These are phyloP conservation scores for Microplitis deprimator DNA, from an alignment of 2,888 invertebrate genomes.

Conservation along the genomic window DNA sequence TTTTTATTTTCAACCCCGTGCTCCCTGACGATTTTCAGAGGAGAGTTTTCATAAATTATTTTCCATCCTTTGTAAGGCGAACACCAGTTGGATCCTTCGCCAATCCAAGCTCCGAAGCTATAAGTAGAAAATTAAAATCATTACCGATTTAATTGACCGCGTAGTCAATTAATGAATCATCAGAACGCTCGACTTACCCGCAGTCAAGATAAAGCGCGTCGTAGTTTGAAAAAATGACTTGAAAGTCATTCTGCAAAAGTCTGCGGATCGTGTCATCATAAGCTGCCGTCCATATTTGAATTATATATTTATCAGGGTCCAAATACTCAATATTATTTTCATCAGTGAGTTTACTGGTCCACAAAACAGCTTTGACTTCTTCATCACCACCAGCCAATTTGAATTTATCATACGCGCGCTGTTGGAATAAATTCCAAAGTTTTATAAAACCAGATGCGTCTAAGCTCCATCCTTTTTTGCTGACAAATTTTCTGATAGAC, in stretches of 20 bases:
- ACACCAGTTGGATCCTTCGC: constrained; percentile 91
- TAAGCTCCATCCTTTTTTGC: constrained; percentile 76
- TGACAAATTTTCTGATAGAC: constrained; percentile 81
- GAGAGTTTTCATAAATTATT: constrained; percentile 85
- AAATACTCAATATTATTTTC: constrained; percentile 78
- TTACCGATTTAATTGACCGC: not conserved
- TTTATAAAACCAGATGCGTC: constrained; percentile 69
- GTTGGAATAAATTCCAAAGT: constrained; percentile 76
- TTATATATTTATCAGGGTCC: constrained; percentile 83
- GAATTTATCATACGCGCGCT: constrained; percentile 76
- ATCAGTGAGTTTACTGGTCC: constrained; percentile 87
- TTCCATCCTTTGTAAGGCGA: constrained; percentile 93
- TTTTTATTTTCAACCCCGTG: constrained; percentile 69
- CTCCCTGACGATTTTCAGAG: constrained; percentile 72
- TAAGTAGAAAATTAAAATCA: not conserved
- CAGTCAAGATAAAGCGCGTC: constrained; percentile 91
- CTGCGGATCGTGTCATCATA: constrained; percentile 77
- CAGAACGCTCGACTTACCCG: constrained; percentile 71
- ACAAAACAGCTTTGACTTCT: constrained; percentile 79
- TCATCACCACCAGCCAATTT: constrained; percentile 73
- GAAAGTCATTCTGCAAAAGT: constrained; percentile 81
- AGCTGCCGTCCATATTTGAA: constrained; percentile 87
- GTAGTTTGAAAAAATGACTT: constrained; percentile 87
- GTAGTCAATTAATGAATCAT: not conserved
- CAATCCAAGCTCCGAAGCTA: constrained; percentile 84